These are phyloP conservation scores for Smittia aterrima DNA, from an alignment of 2,888 invertebrate species.

Conservation along the genomic window DNA sequence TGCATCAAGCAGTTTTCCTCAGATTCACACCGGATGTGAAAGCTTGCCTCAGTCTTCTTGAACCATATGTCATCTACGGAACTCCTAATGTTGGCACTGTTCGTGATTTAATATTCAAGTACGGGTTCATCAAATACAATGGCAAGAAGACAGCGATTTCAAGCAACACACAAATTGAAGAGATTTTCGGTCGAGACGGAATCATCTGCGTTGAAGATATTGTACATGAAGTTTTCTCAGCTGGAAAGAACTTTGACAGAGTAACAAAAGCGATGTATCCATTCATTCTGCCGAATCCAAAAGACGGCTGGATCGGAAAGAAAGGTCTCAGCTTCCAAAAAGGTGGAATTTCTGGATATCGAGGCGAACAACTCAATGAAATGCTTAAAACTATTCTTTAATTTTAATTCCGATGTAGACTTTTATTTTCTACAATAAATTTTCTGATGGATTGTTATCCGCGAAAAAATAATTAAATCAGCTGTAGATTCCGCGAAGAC, in stretches of 20 bases:
- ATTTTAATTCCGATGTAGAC: background rate
- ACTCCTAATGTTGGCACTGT: conserved; percentile 50
- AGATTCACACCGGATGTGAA: conserved; percentile 51
- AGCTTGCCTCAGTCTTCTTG: conserved; percentile 51
- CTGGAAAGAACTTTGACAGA: conserved; percentile 51
- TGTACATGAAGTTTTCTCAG: conserved; percentile 53
- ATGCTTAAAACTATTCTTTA: conserved; percentile 37
- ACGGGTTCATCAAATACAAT: conserved; percentile 51
- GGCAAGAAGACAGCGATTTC: conserved; percentile 52
- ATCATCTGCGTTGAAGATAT: conserved; percentile 54
- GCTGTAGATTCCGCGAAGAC: too few species aligned
- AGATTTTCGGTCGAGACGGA: conserved; percentile 51
- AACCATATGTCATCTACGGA: conserved; percentile 53
- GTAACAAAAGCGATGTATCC: conserved; percentile 50
- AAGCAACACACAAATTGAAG: conserved; percentile 53
- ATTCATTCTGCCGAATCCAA: conserved; percentile 48
- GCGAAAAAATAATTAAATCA: background rate
- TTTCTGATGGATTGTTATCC: background rate
- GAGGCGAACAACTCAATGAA: conserved; percentile 50
- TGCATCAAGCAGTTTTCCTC: conserved; percentile 51
- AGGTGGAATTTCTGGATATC: conserved; percentile 54
- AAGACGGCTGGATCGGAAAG: conserved; percentile 53
- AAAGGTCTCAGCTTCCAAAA: conserved; percentile 50
- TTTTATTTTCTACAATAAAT: background rate
- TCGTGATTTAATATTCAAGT: conserved; percentile 53